phyloP scores from a whole-genome alignment of 2,113 vertebrate genomes.

The Suricata suricatta region DNA sequence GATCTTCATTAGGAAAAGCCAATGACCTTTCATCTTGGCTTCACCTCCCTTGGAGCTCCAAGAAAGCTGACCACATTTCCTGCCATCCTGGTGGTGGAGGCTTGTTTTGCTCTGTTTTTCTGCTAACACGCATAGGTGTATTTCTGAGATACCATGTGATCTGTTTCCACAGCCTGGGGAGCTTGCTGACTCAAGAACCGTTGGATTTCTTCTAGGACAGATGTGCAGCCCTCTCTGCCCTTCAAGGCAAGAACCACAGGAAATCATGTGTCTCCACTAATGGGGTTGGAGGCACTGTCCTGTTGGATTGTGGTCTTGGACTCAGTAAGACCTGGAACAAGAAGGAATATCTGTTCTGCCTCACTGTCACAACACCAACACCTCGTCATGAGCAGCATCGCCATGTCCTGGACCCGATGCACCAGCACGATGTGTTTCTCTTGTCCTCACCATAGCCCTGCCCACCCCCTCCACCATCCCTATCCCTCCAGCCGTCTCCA shows the following conservation, averaged over 20 bases:
- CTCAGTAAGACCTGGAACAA: conserved; percentile 16
- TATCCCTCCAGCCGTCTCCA: not conserved
- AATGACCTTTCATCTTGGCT: conserved; percentile 80
- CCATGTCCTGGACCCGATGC: too few relatives aligned
- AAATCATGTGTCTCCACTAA: conserved; percentile 54
- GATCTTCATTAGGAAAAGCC: conserved; percentile 82
- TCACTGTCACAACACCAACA: not conserved
- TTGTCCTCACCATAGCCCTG: not conserved
- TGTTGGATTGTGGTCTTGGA: conserved; percentile 36
- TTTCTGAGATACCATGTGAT: conserved; percentile 73
- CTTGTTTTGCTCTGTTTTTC: conserved; percentile 71
- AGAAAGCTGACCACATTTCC: conserved; percentile 79
- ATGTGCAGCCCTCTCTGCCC: conserved; percentile 76
- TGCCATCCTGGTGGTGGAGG: conserved; percentile 59
- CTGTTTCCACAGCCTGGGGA: conserved; percentile 74
- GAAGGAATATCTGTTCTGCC: not conserved
- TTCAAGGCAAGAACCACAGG: conserved; percentile 61
- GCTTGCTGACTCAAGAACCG: conserved; percentile 79
- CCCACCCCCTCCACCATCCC: not conserved
- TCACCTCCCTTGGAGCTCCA: conserved; percentile 70
- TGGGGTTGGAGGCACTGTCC: conserved; percentile 51
- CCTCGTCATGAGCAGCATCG: not conserved
- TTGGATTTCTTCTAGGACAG: conserved; percentile 81
- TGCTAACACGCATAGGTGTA: conserved; percentile 77
- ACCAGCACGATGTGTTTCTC: fast-evolving